Percentiles rank a stretch among this genome's conserved stretches.
Evolutionary conservation across 2,888 invertebrate species (phyloP).

Genomic region (Listrodromus nycthemerus): DNA sequence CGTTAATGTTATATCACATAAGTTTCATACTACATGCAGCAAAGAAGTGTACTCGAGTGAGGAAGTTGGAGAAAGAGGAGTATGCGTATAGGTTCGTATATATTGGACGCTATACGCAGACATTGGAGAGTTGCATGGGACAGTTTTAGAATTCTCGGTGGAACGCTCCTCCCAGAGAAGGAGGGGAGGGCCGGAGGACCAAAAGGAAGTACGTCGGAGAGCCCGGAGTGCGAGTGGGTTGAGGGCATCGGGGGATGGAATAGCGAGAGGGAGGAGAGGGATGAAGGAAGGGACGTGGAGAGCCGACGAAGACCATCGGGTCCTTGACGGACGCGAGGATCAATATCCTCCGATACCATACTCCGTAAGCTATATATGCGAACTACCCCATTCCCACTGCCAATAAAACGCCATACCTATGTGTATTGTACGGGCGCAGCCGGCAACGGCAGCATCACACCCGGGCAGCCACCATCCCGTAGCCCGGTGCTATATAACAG

Average conservation of each 20-base stretch:
- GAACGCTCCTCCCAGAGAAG: conserved; percentile 48
- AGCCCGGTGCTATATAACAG: conserved; percentile 69
- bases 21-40: not conserved
- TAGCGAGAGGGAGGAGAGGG: conserved; percentile 64
- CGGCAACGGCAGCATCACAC: conserved; percentile 56
- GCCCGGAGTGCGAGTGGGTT: conserved; percentile 35
- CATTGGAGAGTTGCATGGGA: conserved; percentile 42
- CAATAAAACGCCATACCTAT: conserved; percentile 83
- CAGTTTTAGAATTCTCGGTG: conserved; percentile 52
- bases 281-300: conserved; percentile 69
- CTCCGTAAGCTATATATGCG: conserved; percentile 80
- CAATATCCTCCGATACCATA: conserved; percentile 84
- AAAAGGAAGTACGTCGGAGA: conserved; percentile 43
- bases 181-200: conserved; percentile 25
- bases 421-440: conserved; percentile 78
- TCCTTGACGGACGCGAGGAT: conserved; percentile 84
- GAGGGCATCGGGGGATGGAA: conserved; percentile 45
- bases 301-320: conserved; percentile 82
- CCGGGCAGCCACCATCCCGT: conserved; percentile 42
- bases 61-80: not conserved
- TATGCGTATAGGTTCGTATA: not conserved
- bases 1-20: not conserved
- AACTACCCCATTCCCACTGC: conserved; percentile 81
- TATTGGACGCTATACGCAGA: not conserved
- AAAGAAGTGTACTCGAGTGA: not conserved